Conservation (phyloP, 2,113 vertebrate species). For the Xerus inauris region DNA sequence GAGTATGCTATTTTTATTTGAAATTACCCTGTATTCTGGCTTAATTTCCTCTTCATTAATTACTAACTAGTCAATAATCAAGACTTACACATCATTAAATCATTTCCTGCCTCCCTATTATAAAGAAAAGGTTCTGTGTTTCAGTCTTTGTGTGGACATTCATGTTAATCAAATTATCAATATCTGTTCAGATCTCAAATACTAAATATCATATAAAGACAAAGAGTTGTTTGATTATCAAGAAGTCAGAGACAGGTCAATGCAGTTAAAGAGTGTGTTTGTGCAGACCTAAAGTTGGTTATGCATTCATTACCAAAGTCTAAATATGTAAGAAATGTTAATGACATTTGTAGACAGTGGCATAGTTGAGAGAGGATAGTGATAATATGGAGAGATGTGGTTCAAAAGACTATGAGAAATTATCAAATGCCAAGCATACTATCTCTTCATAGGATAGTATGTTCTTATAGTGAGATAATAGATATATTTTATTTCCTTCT, state of each 20-base stretch:
- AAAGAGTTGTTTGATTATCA: conserved; percentile 65
- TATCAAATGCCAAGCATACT: background rate
- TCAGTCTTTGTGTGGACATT: conserved; percentile 44
- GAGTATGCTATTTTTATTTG: conserved; percentile 28
- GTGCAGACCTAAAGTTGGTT: background rate
- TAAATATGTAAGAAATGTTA: conserved; percentile 57
- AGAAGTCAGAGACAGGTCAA: conserved; percentile 76
- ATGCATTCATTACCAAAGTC: conserved; percentile 5
- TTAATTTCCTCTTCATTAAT: conserved; percentile 33
- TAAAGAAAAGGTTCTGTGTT: conserved; percentile 58
- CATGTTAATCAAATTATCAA: conserved; percentile 72
- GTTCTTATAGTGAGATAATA: background rate
- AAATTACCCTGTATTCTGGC: conserved; percentile 16
- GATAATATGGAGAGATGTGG: background rate
- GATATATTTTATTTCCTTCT: background rate
- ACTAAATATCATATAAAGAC: conserved; percentile 54
- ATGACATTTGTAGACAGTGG: background rate
- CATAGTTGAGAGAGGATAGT: background rate
- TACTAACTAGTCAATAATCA: conserved; percentile 22
- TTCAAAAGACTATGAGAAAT: conserved; percentile 24
- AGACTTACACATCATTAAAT: conserved; percentile 39
- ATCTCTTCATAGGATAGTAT: background rate
- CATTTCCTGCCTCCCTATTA: conserved; percentile 59
- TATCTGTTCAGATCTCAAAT: conserved; percentile 63
- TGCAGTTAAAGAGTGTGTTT: conserved; percentile 26